A percentile compares a stretch with the other conserved stretches of the same genome.
Evolutionary conservation across 2,113 vertebrate genomes (phyloP).

Genomic region (Atractosteus spatula): DNA sequence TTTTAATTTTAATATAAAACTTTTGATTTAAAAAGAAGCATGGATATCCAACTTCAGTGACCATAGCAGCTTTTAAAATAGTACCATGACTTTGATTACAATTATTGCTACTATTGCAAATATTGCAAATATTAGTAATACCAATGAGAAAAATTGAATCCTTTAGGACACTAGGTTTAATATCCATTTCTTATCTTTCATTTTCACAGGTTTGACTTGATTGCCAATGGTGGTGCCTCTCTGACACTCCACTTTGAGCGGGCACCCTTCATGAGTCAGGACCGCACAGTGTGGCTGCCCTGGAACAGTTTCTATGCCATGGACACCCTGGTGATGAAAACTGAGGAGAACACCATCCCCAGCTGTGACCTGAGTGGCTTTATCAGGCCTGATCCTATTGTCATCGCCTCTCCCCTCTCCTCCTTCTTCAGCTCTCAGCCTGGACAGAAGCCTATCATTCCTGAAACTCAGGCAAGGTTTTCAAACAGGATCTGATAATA

Average conservation of each 20-base stretch:
- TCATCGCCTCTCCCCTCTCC: slow-evolving; percentile 93
- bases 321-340: slow-evolving; percentile 97
- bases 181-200: neutral
- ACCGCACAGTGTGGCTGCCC: slow-evolving; percentile 93
- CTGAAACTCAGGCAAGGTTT: slow-evolving; percentile 90
- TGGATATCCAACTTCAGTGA: no score
- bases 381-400: slow-evolving; percentile 89
- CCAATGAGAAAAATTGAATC: no score
- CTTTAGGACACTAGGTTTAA: no score
- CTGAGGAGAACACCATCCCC: slow-evolving; percentile 97
- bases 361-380: slow-evolving; percentile 97
- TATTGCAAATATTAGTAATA: no score
- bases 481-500: no score
- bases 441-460: slow-evolving; percentile 87
- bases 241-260: slow-evolving; percentile 93
- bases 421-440: slow-evolving; percentile 94
- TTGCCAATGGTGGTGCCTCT: slow-evolving; percentile 91
- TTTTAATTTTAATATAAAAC: no score
- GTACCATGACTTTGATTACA: no score
- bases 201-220: slow-evolving; percentile 88
- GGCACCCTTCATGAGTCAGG: slow-evolving; percentile 94
- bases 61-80: no score
- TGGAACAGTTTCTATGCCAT: slow-evolving; percentile 98
- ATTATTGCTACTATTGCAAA: no score
- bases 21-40: no score